phyloP scores from a whole-genome alignment of 1,140 invertebrate genomes.

The Drosophila watanabei region DNA sequence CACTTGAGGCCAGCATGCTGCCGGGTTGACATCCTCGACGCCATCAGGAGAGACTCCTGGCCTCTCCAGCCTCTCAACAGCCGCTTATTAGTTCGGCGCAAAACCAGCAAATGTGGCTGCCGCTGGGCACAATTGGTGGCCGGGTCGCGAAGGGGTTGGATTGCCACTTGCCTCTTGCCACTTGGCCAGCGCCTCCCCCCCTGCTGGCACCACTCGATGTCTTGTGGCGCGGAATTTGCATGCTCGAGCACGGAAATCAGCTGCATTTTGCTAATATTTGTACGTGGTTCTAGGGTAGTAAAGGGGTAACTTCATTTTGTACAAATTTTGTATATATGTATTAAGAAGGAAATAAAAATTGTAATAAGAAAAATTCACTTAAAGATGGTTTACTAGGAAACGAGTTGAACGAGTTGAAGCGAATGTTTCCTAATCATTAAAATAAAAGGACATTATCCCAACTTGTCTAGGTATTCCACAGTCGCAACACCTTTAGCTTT shows the following conservation, averaged over 20 bases:
- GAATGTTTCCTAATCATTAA: no score
- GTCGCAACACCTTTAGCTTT: neutral
- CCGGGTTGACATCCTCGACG: constrained; percentile 44
- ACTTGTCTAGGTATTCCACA: neutral
- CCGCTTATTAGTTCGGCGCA: constrained; percentile 68
- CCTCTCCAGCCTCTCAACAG: constrained; percentile 17
- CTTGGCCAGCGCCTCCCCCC: neutral
- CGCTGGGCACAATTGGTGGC: constrained; percentile 76
- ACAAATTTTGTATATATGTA: neutral
- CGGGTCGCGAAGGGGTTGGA: constrained; percentile 19
- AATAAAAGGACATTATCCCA: neutral
- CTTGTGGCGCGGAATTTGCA: constrained; percentile 48
- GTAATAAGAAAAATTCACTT: neutral
- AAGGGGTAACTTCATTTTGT: neutral
- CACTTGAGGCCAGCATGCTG: constrained; percentile 54
- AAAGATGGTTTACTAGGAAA: neutral
- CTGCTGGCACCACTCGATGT: constrained; percentile 41
- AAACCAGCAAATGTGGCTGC: constrained; percentile 74
- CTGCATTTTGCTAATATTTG: constrained; percentile 53
- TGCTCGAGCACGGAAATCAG: constrained; percentile 45
- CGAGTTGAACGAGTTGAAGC: no score
- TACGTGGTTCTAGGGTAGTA: neutral
- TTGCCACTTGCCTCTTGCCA: constrained; percentile 13
- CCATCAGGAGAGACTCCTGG: constrained; percentile 12
- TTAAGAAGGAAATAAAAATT: neutral